Evolutionary conservation across 2,888 invertebrate genomes (phyloP).

Genomic region (Rotaria magnacalcarata): DNA sequence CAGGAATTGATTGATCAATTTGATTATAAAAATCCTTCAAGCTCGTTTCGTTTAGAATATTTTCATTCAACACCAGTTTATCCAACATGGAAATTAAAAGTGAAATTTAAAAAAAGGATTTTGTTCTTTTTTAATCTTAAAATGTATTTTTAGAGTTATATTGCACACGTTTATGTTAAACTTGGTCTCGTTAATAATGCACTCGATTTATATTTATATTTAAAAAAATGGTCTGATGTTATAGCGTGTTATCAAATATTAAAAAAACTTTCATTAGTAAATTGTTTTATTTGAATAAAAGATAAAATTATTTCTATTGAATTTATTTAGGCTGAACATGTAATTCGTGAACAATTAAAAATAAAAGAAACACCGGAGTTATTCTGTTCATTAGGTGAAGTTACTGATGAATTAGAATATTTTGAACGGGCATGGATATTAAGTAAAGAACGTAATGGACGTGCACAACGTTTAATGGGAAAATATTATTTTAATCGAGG

Average conservation of each 20-base stretch:
- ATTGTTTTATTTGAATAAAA: background rate
- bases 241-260: constrained; percentile 81
- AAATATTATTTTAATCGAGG: constrained; percentile 67
- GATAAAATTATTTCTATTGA: too few relatives aligned
- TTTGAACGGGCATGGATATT: constrained; percentile 87
- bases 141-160: constrained; percentile 62
- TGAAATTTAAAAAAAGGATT: constrained; percentile 47
- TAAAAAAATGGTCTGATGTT: constrained; percentile 84
- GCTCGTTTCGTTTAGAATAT: constrained; percentile 62
- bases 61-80: constrained; percentile 72
- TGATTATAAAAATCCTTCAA: constrained; percentile 59
- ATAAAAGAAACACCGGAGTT: constrained; percentile 76
- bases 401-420: constrained; percentile 71
- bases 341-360: constrained; percentile 73
- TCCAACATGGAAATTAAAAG: constrained; percentile 73
- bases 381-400: constrained; percentile 85
- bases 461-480: constrained; percentile 84
- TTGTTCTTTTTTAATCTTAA: constrained; percentile 34
- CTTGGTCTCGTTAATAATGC: constrained; percentile 79
- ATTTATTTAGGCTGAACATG: constrained; percentile 71
- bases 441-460: constrained; percentile 73
- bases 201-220: constrained; percentile 57
- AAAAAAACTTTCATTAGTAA: constrained; percentile 75
- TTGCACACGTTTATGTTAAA: constrained; percentile 74
- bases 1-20: constrained; percentile 66